These are phyloP conservation scores for Listronotus oregonensis DNA, from an alignment of 1,140 invertebrate genomes.

Conservation along the genomic window DNA sequence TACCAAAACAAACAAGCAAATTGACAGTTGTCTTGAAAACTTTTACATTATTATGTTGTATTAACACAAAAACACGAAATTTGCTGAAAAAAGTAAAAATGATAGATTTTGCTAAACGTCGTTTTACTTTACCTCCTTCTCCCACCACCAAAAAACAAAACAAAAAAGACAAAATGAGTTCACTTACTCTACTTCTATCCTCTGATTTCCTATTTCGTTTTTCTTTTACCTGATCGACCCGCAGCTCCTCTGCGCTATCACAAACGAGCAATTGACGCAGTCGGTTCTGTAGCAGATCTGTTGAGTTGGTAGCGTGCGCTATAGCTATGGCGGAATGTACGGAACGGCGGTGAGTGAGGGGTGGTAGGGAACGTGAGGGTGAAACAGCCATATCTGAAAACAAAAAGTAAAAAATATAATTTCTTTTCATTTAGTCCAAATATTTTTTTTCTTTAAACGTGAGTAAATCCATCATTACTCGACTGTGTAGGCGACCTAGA, in stretches of 20 bases:
- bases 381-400: conserved; percentile 65
- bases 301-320: conserved; percentile 49
- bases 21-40: too few relatives aligned
- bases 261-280: conserved; percentile 74
- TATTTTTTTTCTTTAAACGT: too few relatives aligned
- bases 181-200: conserved; percentile 10
- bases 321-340: conserved; percentile 47
- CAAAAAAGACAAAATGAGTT: too few relatives aligned
- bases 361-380: conserved; percentile 61
- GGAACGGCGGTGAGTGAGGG: conserved; percentile 56
- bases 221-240: conserved; percentile 48
- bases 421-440: too few relatives aligned
- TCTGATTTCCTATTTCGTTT: conserved; percentile 4
- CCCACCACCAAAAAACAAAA: background rate
- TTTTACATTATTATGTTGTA: too few relatives aligned
- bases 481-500: too few relatives aligned
- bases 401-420: background rate
- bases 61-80: too few relatives aligned
- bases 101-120: background rate
- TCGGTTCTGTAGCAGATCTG: conserved; percentile 78
- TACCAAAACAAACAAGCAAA: too few relatives aligned
- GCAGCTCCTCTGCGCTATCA: conserved; percentile 63
- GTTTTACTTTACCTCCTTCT: background rate
- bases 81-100: too few relatives aligned
- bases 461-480: too few relatives aligned